These are phyloP conservation scores for Boleophthalmus pectinirostris DNA, from an alignment of 2,113 vertebrate genomes.

Conservation along the genomic window DNA sequence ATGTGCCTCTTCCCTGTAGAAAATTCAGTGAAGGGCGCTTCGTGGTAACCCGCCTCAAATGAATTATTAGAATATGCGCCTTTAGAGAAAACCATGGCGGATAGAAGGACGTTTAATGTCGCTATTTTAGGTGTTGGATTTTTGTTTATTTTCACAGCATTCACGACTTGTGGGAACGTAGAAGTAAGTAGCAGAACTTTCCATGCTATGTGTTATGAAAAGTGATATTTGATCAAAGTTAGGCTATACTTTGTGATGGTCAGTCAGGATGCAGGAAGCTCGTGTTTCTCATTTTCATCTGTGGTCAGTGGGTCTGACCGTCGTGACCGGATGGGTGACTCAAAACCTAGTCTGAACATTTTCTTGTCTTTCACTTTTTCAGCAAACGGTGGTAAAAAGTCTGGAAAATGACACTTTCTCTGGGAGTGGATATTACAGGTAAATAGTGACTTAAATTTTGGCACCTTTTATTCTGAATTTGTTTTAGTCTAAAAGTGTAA, in stretches of 20 bases:
- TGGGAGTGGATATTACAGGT: constrained; percentile 97
- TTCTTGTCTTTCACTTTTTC: constrained; percentile 9
- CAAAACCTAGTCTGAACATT: background rate
- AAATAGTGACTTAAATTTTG: constrained; percentile 21
- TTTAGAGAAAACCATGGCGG: constrained; percentile 63
- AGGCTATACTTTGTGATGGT: background rate
- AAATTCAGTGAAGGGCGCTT: background rate
- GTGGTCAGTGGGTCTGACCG: constrained; percentile 39
- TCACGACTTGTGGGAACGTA: constrained; percentile 81
- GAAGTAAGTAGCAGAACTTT: constrained; percentile 68
- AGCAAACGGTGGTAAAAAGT: constrained; percentile 97
- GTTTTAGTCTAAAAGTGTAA: too few relatives aligned
- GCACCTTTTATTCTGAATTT: too few relatives aligned
- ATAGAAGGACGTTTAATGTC: constrained; percentile 78
- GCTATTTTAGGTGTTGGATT: constrained; percentile 78
- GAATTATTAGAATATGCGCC: constrained; percentile 8
- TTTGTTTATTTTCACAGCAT: constrained; percentile 79
- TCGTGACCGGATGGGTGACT: constrained; percentile 23
- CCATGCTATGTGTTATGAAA: background rate
- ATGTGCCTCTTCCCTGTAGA: background rate
- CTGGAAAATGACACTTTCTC: constrained; percentile 84
- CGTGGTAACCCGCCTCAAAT: background rate
- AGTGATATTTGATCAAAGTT: background rate
- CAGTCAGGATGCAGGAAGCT: constrained; percentile 39
- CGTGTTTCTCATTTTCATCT: constrained; percentile 71